phyloP scores from a whole-genome alignment of 2,888 invertebrate species.

The Trypoxylon attenuatum region DNA sequence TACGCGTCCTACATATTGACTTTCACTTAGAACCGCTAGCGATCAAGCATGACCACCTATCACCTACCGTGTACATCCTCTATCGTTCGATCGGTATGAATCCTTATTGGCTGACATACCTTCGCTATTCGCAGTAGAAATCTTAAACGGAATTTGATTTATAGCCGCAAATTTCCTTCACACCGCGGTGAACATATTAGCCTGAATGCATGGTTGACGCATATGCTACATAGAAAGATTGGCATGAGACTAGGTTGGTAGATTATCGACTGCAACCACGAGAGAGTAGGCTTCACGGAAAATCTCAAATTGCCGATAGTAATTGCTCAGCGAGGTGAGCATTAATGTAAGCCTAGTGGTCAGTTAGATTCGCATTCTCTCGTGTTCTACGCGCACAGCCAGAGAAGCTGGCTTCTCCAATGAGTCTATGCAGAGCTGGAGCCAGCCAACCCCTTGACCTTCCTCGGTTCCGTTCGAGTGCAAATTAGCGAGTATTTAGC shows the following conservation, averaged over 20 bases:
- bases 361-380: conserved; percentile 24
- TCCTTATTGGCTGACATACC: no score
- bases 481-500: conserved; percentile 44
- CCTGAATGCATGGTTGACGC: no score
- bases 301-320: conserved; percentile 47
- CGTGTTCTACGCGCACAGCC: background rate
- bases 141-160: no score
- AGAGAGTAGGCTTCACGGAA: conserved; percentile 21
- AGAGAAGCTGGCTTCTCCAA: background rate
- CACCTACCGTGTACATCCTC: no score
- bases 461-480: conserved; percentile 29
- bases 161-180: no score
- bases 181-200: no score
- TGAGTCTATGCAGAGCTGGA: background rate
- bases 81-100: no score
- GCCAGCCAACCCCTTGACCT: conserved; percentile 6
- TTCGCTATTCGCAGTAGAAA: no score
- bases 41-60: no score
- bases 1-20: background rate
- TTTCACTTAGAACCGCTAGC: background rate
- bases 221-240: no score
- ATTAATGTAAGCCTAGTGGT: conserved; percentile 35
- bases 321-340: conserved; percentile 32
- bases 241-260: no score
- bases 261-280: no score